phyloP scores from a whole-genome alignment of 2,797 vertebrate genomes.

The Morelia viridis region DNA sequence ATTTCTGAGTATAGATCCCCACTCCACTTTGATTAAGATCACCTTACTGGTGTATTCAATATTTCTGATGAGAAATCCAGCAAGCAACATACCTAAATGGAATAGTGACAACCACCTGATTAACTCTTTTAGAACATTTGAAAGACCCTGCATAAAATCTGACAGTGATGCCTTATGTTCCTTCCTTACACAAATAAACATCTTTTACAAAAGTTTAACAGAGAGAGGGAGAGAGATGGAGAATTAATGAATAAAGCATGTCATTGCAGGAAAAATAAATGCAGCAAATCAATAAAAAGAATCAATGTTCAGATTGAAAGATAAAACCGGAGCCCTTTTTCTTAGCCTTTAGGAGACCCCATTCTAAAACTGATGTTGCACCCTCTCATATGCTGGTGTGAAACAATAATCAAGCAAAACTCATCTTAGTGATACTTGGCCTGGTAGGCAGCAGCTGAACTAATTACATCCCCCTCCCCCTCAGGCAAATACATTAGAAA shows the following conservation, averaged over 20 bases:
- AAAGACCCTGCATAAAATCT: background rate
- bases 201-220: background rate
- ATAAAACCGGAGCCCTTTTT: background rate
- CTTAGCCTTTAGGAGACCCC: background rate
- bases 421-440: background rate
- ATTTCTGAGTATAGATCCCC: slow-evolving; percentile 87
- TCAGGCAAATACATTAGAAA: background rate
- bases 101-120: slow-evolving; percentile 48
- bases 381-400: background rate
- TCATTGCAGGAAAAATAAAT: background rate
- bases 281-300: background rate
- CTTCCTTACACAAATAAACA: background rate
- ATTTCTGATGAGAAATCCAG: slow-evolving; percentile 87
- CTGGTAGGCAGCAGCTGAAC: background rate
- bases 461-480: background rate
- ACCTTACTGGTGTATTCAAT: slow-evolving; percentile 77
- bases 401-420: background rate
- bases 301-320: background rate
- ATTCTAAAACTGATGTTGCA: background rate
- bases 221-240: background rate
- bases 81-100: slow-evolving; percentile 87
- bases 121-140: background rate
- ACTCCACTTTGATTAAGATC: slow-evolving; percentile 78
- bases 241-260: background rate
- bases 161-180: background rate